Evolutionary conservation across 2,888 invertebrate genomes (phyloP), one percentile per base, ranked within the genome.

Genomic region (Hipparchia semele): DNA sequence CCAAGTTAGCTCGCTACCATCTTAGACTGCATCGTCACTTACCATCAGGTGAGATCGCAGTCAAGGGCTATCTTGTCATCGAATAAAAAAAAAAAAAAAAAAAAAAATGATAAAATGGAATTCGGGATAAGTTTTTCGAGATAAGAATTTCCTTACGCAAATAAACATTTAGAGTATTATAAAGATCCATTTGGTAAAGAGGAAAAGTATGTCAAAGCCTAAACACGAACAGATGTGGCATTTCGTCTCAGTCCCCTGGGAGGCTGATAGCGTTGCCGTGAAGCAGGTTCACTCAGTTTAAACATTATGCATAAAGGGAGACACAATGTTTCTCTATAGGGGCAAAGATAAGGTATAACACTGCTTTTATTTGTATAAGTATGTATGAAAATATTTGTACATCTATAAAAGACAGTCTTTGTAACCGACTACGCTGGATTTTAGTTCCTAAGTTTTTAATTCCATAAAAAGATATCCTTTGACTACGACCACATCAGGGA

Each of bases 121-220:
- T 6, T 8, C 49, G 12, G 12, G 12, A n/a, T 54, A 54, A 54
- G 53, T 54, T 54, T 53, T 54, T 39, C 39, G 39, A 39, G 39
- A 5, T 5, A 5, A 2, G 39, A 39, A 39, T 39, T 39, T 39
- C 56, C n/a, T 56, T 12, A n/a, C 6, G 13, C 5, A 10, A 53
- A 53, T 10, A 53, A 2, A 53, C 10, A 9, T 53, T 54, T 54
- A 54, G 5, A 54, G 6, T 56, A 13, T 56, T 56, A 13, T 13
- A 56, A n/a, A 56, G 56, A 13, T 56, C 13, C 7, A 46, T 46
- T 49, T 62, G 8, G 13, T 23, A 62, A 61, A 64, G 51, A 33
- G 64, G 64, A 33, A 64, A 64, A 53, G 49, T 64, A 6, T 64
- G 51, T 64, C 64, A 64, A 64, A 51, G 51, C 33, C 33, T 51